Evolutionary conservation across 2,113 vertebrate species (phyloP), one percentile per base, ranked within the genome.

Genomic region (Aix galericulata): DNA sequence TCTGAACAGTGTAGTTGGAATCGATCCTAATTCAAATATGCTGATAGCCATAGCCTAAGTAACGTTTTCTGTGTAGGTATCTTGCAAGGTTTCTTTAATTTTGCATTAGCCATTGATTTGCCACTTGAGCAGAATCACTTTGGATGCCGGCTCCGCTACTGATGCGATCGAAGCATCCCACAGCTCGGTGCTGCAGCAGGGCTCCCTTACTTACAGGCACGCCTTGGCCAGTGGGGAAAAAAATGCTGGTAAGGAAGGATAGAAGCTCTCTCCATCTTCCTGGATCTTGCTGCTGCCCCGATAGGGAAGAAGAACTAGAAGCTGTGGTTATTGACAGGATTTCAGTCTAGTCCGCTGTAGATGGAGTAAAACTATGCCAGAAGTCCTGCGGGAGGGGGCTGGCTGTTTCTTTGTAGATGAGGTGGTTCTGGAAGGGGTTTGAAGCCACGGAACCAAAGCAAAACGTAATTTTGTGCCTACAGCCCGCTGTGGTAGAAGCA

Each of bases 101-200:
- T 26, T 46, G 18, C 3, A 0, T 40, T 46, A 31, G 66, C 44
- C 6, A 4, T 74, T 22, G 55, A 17, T 89, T 77, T 64, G 58
- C 55, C 23, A 11, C 50, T 17, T 21, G 5, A 25, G 16, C 27
- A 32, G 77, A 36, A 29, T 42, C n/a, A 0, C 15, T 77, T 44
- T 26, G 55, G 38, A 6, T 40, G 40, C 31, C 23, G 34, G 36
- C 50, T 11, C 48, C 48, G 21, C 67, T 56, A 4, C 25, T 7
- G 17, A 20, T 11, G 3, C 6, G 25, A 50, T 50, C 44, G 6
- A 6, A 0, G 40, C 40, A 40, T n/a, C 2, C 18, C 58, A 18
- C 14, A 1, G 13, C 40, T 40, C 38, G 2, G 9, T 34, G 2
- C 31, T 34, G 29, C 2, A 8, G 36, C 29, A 14, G 22, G 1